Evolutionary conservation across 2,113 vertebrate species (phyloP).

Genomic region (Chionodraco myersi): DNA sequence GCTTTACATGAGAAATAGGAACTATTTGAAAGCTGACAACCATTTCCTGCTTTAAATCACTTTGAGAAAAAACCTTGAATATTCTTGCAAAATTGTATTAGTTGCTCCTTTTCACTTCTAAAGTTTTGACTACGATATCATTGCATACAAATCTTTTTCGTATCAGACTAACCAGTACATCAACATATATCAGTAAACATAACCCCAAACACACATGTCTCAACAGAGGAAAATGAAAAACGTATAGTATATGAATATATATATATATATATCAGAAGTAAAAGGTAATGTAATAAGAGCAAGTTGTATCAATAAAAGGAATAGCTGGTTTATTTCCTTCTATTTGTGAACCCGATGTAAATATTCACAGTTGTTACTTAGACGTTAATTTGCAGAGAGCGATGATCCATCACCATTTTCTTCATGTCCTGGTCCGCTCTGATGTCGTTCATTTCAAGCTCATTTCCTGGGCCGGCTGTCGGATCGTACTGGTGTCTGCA

Average conservation of each 20-base stretch:
- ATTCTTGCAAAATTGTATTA: background rate
- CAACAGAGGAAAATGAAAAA: too few species aligned
- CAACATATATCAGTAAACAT: background rate
- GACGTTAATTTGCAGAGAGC: conserved; percentile 55
- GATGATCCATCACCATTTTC: conserved; percentile 56
- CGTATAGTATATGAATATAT: too few species aligned
- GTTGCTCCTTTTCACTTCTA: background rate
- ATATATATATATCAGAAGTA: too few species aligned
- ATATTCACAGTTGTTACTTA: background rate
- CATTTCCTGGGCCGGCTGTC: conserved; percentile 12
- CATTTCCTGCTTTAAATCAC: background rate
- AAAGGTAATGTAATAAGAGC: background rate
- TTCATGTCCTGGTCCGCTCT: conserved; percentile 57
- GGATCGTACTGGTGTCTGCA: conserved; percentile 58
- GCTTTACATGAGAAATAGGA: background rate
- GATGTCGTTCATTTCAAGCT: conserved; percentile 37
- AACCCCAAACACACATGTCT: too few species aligned
- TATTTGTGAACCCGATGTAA: too few species aligned
- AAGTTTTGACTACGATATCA: background rate
- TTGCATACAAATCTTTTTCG: background rate
- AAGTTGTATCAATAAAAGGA: background rate
- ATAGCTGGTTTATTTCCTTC: background rate
- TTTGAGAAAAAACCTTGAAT: too few species aligned
- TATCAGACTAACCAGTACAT: background rate
- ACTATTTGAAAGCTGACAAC: background rate